Evolutionary conservation across 2,888 invertebrate genomes (phyloP), one percentile per base, ranked within the genome.

Genomic region (Tanypteryx hageni): DNA sequence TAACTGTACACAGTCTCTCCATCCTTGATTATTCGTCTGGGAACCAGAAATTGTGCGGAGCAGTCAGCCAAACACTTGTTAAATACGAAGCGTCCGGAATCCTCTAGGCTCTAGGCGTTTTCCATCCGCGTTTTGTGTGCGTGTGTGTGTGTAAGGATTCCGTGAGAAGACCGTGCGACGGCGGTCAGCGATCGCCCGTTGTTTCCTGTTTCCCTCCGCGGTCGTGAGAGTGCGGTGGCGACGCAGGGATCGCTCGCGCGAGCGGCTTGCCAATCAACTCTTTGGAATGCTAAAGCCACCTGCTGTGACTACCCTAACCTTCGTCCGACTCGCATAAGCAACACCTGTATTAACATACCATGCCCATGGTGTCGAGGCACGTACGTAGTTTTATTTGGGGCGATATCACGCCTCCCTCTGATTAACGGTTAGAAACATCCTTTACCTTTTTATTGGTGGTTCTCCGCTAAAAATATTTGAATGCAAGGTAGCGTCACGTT

Each of bases 211-310:
- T 61, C 61, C 13, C 31, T 27, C 61, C 31, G 61, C 57, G 22
- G 59, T 18, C 86, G 86, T 86, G 86, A 86, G 86, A 86, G 61
- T 59, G 44, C 82, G 82, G 44, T 44, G 82, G 82, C 44, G 84
- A 84, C 56, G 44, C 82, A 31, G 82, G 8, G 83, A 44, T 18
- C 83, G 83, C 16, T 68, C 68, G 57, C 18, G 89, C 61, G 89
- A 89, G 44, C 64, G 84, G 68, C 18, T 68, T 68, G 76, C 76
- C 76, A 76, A 76, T 76, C 76, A 76, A 76, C 76, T 76, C 76
- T 76, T 76, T 27, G 76, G 76, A 76, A 76, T 76, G 76, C 76
- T 76, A 76, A 76, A 76, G 76, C 27, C 68, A 68, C 22, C 76
- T 27, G 27, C 76, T 11, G 16, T 27, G 76, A 76, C 76, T 76